A percentile compares a stretch with the other conserved stretches of the same genome.
Conservation (phyloP, 2,797 vertebrate species). For the Schizopygopsis pylzovi region DNA sequence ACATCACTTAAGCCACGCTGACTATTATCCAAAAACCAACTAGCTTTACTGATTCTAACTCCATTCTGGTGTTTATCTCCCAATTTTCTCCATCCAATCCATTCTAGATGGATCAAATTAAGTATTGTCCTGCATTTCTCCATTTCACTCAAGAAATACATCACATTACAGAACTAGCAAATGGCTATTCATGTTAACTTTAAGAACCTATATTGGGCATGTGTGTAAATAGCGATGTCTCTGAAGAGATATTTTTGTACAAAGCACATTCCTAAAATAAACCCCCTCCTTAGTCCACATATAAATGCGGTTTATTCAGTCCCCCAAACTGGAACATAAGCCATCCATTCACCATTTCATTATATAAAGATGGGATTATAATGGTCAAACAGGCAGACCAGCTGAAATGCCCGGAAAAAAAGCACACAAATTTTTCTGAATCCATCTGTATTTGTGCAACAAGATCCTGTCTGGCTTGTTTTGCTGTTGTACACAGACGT, state of each 20-base stretch:
- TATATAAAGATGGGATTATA: constrained; percentile 41
- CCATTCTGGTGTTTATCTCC: background rate
- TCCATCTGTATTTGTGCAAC: constrained; percentile 40
- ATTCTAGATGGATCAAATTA: background rate
- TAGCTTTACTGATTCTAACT: background rate
- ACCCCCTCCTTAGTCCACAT: background rate
- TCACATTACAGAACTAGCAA: background rate
- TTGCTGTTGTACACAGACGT: constrained; percentile 5
- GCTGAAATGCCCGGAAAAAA: constrained; percentile 20
- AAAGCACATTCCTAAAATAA: constrained; percentile 24
- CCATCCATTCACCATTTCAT: constrained; percentile 19
- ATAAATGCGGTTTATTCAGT: background rate
- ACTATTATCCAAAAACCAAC: background rate
- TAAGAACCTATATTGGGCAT: background rate
- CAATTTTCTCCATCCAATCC: background rate
- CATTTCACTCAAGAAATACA: background rate
- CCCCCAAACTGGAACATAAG: constrained; percentile 9
- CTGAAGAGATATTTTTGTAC: constrained; percentile 14
- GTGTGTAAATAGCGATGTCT: background rate
- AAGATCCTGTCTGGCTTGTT: constrained; percentile 28
- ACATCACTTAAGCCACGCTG: background rate
- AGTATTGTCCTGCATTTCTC: background rate
- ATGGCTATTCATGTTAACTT: background rate
- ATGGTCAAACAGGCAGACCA: constrained; percentile 26
- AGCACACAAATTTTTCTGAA: constrained; percentile 36